Percentiles rank a stretch among this genome's conserved stretches.
Evolutionary conservation across 2,888 invertebrate genomes (phyloP).

Genomic region (Lymantria monacha): DNA sequence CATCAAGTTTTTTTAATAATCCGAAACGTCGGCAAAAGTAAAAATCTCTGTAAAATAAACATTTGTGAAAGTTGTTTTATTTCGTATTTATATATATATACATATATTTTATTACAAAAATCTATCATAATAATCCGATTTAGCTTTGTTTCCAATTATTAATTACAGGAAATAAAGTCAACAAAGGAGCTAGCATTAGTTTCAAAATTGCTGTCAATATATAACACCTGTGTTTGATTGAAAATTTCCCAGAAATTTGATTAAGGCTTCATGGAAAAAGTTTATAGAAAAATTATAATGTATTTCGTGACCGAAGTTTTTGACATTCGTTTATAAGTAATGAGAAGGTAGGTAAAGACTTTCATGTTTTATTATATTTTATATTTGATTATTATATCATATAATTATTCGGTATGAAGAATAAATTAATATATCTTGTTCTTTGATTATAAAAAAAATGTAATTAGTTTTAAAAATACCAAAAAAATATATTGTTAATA

Average conservation of each 20-base stretch:
- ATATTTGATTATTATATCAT: no score
- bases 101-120: no score
- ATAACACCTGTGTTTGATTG: slow-evolving; percentile 27
- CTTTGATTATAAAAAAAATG: not conserved
- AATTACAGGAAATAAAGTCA: not conserved
- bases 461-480: not conserved
- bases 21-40: no score
- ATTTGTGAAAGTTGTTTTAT: no score
- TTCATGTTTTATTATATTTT: no score
- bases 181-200: slow-evolving; percentile 8
- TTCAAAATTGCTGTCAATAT: slow-evolving; percentile 19
- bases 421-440: no score
- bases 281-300: slow-evolving; percentile 9
- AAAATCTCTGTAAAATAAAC: no score
- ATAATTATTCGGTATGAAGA: no score
- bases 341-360: slow-evolving; percentile 6
- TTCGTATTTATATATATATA: no score
- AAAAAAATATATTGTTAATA: not conserved
- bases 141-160: not conserved
- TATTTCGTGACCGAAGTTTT: slow-evolving; percentile 16
- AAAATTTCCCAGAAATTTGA: slow-evolving; percentile 26
- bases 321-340: slow-evolving; percentile 14
- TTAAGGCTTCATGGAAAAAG: slow-evolving; percentile 9
- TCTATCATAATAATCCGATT: no score
- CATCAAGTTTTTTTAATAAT: no score